A percentile compares a stretch with the other conserved stretches of the same genome.
These are phyloP conservation scores for Alectura lathami DNA, from an alignment of 2,113 vertebrate genomes.

Conservation along the genomic window DNA sequence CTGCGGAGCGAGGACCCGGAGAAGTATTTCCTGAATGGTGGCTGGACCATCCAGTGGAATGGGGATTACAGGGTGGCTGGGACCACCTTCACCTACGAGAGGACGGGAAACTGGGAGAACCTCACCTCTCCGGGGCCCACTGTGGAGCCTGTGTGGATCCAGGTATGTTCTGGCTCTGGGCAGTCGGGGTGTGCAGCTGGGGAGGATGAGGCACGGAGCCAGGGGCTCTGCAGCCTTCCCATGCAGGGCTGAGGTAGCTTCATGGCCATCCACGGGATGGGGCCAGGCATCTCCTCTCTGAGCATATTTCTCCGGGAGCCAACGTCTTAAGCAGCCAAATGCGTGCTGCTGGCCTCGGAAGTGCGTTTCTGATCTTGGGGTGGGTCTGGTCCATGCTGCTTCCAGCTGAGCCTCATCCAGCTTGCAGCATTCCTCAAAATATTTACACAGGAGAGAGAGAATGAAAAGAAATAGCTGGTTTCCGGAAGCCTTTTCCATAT, in stretches of 20 bases:
- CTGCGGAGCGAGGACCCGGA: constrained; percentile 85
- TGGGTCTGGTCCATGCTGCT: not conserved
- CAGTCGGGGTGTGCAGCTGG: accelerated
- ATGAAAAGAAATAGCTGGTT: not conserved
- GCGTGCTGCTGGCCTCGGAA: accelerated
- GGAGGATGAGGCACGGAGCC: accelerated
- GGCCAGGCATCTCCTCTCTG: not conserved
- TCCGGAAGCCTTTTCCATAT: not conserved
- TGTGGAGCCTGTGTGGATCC: constrained; percentile 91
- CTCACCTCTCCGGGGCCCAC: constrained; percentile 93
- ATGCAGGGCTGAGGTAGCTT: not conserved
- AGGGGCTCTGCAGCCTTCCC: not conserved
- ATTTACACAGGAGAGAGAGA: not conserved
- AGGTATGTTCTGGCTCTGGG: constrained; percentile 73
- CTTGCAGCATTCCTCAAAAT: not conserved
- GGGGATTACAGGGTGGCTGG: constrained; percentile 92
- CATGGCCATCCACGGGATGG: not conserved
- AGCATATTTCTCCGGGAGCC: not conserved
- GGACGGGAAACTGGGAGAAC: constrained; percentile 89
- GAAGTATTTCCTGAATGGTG: constrained; percentile 92
- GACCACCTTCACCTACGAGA: constrained; percentile 90
- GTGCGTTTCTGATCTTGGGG: not conserved
- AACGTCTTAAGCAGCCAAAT: accelerated
- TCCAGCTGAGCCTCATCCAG: not conserved
- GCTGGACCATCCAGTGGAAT: constrained; percentile 95